Conservation (phyloP, 2,888 invertebrate species). For the Drepanosiphum platanoidis region DNA sequence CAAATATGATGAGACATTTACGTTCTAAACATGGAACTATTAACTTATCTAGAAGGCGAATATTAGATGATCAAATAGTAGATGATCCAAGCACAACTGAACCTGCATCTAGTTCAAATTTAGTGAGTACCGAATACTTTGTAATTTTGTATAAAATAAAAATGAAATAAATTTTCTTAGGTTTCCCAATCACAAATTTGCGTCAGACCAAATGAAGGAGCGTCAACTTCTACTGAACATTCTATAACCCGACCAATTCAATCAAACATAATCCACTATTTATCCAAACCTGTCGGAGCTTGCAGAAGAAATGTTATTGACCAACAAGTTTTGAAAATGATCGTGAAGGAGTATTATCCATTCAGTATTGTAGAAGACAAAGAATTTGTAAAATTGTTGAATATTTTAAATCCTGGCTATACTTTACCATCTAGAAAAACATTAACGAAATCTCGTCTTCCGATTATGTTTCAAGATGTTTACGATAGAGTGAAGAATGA, state of each 20-base stretch:
- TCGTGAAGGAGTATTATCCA: too few species aligned
- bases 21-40: neutral
- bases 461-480: too few species aligned
- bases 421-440: too few species aligned
- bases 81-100: neutral
- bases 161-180: neutral
- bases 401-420: too few species aligned
- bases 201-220: too few species aligned
- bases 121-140: neutral
- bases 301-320: neutral
- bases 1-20: conserved; percentile 22
- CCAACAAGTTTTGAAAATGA: neutral
- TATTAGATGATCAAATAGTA: neutral
- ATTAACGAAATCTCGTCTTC: too few species aligned
- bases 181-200: neutral
- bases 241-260: neutral
- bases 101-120: neutral
- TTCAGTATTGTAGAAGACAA: too few species aligned
- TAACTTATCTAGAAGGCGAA: neutral
- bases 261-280: neutral
- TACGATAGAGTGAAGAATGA: too few species aligned
- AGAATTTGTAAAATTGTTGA: too few species aligned
- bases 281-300: neutral
- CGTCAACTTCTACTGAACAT: neutral
- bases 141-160: neutral